Evolutionary conservation across 1,140 invertebrate species (phyloP).

Genomic region (Phortica variegata): DNA sequence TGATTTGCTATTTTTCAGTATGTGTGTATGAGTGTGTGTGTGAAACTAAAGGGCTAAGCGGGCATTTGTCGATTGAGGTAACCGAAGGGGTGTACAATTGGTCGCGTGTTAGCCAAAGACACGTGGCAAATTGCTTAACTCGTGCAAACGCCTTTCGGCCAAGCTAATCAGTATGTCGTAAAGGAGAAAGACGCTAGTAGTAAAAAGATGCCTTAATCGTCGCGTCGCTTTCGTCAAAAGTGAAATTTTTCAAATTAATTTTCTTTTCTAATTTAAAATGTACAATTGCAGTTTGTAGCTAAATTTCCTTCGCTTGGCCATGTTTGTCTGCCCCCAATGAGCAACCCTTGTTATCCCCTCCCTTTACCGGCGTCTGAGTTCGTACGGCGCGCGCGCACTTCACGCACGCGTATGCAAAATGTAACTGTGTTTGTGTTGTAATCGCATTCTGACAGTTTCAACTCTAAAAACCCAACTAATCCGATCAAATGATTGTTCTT

Average conservation of each 20-base stretch:
- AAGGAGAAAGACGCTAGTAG: no score
- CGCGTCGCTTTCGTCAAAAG: no score
- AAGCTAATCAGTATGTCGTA: no score
- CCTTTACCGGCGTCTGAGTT: no score
- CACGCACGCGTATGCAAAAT: constrained; percentile 41
- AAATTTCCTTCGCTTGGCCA: no score
- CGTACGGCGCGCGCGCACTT: constrained; percentile 12
- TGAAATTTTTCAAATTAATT: no score
- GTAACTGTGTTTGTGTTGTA: neutral
- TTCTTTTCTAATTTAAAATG: no score
- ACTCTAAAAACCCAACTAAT: constrained; percentile 31
- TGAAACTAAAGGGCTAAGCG: constrained; percentile 6
- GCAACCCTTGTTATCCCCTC: no score
- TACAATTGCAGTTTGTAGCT: no score
- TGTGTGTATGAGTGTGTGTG: neutral
- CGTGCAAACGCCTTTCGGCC: no score
- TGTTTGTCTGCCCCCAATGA: no score
- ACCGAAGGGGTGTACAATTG: neutral
- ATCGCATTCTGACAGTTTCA: neutral
- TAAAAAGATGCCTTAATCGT: no score
- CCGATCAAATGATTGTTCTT: constrained; percentile 50
- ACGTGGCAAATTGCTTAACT: constrained; percentile 53
- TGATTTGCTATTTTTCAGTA: constrained; percentile 47
- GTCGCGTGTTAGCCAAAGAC: constrained; percentile 13
- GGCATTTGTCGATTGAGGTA: constrained; percentile 6